These are phyloP conservation scores for Kryptolebias marmoratus DNA, from an alignment of 2,113 vertebrate species.

Conservation along the genomic window DNA sequence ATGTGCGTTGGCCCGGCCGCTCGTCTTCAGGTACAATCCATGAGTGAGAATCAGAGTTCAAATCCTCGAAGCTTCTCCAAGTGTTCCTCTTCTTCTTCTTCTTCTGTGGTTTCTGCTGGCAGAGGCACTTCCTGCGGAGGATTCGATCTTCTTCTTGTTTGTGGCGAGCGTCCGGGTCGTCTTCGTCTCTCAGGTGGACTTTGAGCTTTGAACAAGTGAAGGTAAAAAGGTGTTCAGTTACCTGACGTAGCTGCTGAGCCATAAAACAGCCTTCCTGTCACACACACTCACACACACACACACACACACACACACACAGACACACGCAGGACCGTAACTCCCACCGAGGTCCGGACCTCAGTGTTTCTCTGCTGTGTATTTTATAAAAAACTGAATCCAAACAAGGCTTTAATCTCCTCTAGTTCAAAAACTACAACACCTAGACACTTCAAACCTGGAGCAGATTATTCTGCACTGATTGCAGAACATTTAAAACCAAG, in stretches of 20 bases:
- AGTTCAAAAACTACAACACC: too few relatives aligned
- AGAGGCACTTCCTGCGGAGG: background rate
- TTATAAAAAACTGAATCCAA: too few relatives aligned
- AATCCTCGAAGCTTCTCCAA: background rate
- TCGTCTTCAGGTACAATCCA: conserved; percentile 70
- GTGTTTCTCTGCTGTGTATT: too few relatives aligned
- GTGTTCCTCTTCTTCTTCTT: background rate
- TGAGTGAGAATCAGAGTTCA: conserved; percentile 8
- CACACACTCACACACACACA: background rate
- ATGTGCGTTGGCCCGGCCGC: background rate
- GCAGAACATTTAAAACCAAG: too few relatives aligned
- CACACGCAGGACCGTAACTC: too few relatives aligned
- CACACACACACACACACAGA: conserved; percentile 1
- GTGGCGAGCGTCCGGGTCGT: conserved; percentile 12
- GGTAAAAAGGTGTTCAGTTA: conserved; percentile 47
- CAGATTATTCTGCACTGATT: too few relatives aligned
- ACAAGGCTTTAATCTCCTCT: too few relatives aligned
- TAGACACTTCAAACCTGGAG: too few relatives aligned
- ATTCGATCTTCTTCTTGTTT: conserved; percentile 7
- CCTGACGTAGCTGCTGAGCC: conserved; percentile 47
- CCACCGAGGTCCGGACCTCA: too few relatives aligned
- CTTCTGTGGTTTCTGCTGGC: background rate
- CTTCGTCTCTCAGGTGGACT: conserved; percentile 66
- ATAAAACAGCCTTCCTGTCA: conserved; percentile 56
- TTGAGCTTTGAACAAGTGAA: conserved; percentile 76